Evolutionary conservation across 2,113 vertebrate genomes (phyloP).

Genomic region (Naja naja): DNA sequence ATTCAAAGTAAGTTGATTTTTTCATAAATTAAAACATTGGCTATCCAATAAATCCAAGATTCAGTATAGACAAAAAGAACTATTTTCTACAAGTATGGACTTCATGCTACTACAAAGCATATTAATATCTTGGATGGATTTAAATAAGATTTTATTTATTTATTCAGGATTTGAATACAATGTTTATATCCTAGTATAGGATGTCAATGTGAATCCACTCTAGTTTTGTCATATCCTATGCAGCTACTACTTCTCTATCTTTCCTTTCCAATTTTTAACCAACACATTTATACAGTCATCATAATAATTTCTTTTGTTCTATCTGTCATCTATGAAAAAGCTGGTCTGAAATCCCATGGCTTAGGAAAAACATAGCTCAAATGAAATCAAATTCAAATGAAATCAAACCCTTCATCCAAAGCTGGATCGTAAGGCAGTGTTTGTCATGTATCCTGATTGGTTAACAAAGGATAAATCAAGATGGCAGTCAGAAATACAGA

Average conservation of each 20-base stretch:
- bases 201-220: background rate
- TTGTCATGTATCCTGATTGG: conserved; percentile 53
- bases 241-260: background rate
- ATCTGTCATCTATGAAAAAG: background rate
- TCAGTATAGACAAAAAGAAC: background rate
- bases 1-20: background rate
- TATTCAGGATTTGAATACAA: background rate
- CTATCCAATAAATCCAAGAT: background rate
- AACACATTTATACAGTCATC: background rate
- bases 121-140: background rate
- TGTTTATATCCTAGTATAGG: background rate
- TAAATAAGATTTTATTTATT: background rate
- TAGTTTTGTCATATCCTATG: background rate
- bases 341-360: background rate
- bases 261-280: background rate
- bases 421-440: conserved; percentile 35
- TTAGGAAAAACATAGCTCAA: background rate
- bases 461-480: conserved; percentile 61
- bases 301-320: background rate
- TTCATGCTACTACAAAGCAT: background rate
- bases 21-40: background rate
- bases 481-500: conserved; percentile 54
- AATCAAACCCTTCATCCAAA: conserved; percentile 52
- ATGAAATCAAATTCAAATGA: conserved; percentile 36
- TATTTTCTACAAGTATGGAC: background rate